Percentiles rank a stretch among this genome's conserved stretches.
These are phyloP conservation scores for Pecten maximus DNA, from an alignment of 2,888 invertebrate species.

Conservation along the genomic window DNA sequence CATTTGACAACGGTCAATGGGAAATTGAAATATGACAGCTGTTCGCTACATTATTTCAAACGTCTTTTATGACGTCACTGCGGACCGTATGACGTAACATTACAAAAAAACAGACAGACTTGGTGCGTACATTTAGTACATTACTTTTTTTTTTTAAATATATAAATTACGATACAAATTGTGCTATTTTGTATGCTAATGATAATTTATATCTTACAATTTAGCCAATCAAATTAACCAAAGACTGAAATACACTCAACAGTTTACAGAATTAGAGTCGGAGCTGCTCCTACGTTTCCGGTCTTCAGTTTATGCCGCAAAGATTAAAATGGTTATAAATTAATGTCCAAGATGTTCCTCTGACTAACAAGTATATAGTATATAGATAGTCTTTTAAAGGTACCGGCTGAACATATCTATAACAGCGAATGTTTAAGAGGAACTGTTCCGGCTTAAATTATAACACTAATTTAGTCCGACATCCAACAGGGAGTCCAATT, in stretches of 20 bases:
- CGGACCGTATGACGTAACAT: too few relatives aligned
- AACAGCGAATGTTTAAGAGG: not conserved
- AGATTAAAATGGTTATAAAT: not conserved
- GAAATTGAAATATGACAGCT: too few relatives aligned
- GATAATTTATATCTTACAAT: too few relatives aligned
- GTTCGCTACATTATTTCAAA: too few relatives aligned
- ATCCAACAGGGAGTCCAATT: not conserved
- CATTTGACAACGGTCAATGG: not conserved
- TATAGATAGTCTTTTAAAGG: not conserved
- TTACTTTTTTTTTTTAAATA: too few relatives aligned
- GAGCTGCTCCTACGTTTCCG: not conserved
- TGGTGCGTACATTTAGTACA: too few relatives aligned
- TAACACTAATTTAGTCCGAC: conserved; percentile 7
- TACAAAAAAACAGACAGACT: too few relatives aligned
- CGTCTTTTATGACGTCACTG: too few relatives aligned
- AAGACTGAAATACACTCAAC: not conserved
- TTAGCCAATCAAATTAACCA: not conserved
- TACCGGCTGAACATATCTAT: not conserved
- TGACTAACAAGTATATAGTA: not conserved
- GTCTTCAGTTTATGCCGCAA: not conserved
- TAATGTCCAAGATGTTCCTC: not conserved
- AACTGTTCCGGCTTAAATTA: not conserved
- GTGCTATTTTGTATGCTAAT: too few relatives aligned
- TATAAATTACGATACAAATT: too few relatives aligned
- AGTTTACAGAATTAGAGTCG: not conserved